phyloP scores from a whole-genome alignment of 2,888 invertebrate species.

The Coleophora deauratella region DNA sequence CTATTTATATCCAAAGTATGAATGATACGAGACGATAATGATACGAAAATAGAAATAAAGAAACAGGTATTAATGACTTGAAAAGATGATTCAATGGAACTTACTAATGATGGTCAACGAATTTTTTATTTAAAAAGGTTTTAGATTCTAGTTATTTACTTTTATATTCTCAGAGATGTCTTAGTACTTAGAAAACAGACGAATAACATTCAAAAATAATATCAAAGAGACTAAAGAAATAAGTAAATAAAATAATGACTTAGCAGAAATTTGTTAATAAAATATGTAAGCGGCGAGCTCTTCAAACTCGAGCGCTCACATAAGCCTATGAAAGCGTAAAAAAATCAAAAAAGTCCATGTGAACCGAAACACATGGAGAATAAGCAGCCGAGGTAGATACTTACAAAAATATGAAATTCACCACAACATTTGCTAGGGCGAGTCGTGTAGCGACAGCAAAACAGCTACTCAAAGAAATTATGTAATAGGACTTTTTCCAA shows the following conservation, averaged over 20 bases:
- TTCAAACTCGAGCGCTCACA: conserved; percentile 47
- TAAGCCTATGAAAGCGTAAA: conserved; percentile 70
- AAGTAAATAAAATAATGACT: conserved; percentile 38
- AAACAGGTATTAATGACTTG: too few species aligned
- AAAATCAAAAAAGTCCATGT: conserved; percentile 65
- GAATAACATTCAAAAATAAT: not conserved
- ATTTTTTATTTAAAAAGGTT: too few species aligned
- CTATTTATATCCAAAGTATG: too few species aligned
- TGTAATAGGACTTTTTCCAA: too few species aligned
- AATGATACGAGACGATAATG: too few species aligned
- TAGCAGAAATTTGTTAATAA: conserved; percentile 52
- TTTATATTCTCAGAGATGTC: too few species aligned
- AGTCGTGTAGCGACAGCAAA: conserved; percentile 39
- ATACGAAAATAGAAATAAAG: too few species aligned
- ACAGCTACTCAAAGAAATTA: too few species aligned
- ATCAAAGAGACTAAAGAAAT: not conserved
- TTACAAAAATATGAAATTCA: conserved; percentile 75
- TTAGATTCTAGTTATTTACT: too few species aligned
- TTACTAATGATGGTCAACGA: too few species aligned
- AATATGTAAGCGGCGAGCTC: conserved; percentile 54
- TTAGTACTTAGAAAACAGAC: too few species aligned
- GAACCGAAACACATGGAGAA: conserved; percentile 73
- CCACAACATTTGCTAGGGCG: conserved; percentile 70
- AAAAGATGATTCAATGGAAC: too few species aligned
- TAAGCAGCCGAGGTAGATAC: conserved; percentile 72